Evolutionary conservation across 2,888 invertebrate species (phyloP).

Genomic region (Erynnis tages): DNA sequence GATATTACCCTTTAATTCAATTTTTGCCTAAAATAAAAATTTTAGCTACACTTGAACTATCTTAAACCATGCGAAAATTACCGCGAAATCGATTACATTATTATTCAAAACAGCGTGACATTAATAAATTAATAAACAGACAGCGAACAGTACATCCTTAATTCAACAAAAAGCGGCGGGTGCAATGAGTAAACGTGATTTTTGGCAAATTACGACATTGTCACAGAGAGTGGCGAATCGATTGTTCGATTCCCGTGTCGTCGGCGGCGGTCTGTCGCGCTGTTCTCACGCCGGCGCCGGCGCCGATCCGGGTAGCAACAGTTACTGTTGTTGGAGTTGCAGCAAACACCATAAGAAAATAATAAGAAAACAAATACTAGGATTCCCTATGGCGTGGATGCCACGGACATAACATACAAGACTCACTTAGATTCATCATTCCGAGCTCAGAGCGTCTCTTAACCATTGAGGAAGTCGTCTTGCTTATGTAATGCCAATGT

Average conservation of each 20-base stretch:
- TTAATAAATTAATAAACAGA: too few relatives aligned
- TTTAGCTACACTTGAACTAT: too few relatives aligned
- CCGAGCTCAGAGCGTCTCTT: too few relatives aligned
- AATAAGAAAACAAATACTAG: background rate
- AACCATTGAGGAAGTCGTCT: too few relatives aligned
- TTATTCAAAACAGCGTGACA: too few relatives aligned
- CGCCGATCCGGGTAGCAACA: slow-evolving; percentile 31
- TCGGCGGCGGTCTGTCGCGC: slow-evolving; percentile 48
- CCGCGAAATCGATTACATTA: too few relatives aligned
- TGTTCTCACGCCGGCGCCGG: slow-evolving; percentile 42
- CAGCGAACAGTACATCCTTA: too few relatives aligned
- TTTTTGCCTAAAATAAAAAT: too few relatives aligned
- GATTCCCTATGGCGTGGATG: background rate
- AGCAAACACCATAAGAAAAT: background rate
- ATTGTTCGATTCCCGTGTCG: slow-evolving; percentile 63
- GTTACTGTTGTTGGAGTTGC: background rate
- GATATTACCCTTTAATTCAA: too few relatives aligned
- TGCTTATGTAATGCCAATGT: too few relatives aligned
- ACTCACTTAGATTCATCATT: too few relatives aligned
- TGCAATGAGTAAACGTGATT: slow-evolving; percentile 29
- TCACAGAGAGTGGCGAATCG: slow-evolving; percentile 62
- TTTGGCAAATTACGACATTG: slow-evolving; percentile 42
- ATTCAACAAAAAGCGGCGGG: slow-evolving; percentile 21
- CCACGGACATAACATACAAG: background rate
- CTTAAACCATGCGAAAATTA: too few relatives aligned